Conservation (phyloP, 1,140 invertebrate species). For the Oscheius sp. region DNA sequence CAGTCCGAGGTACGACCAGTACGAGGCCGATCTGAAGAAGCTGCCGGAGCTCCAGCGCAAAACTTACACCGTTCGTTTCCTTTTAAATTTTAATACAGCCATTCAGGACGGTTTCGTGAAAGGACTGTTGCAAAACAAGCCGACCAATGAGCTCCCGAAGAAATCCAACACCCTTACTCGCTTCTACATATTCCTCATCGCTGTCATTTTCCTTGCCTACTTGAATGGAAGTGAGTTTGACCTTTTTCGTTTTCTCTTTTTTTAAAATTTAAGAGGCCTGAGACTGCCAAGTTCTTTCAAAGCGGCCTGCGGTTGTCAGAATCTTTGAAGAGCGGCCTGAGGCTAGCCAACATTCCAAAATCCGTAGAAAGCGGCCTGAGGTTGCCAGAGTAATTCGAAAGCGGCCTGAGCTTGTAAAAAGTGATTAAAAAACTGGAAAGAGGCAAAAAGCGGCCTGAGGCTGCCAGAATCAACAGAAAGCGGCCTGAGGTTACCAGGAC, state of each 20-base stretch:
- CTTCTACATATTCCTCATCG: slow-evolving; percentile 43
- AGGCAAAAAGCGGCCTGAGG: too few species aligned
- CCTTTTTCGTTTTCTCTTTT: background rate
- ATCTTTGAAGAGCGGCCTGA: too few species aligned
- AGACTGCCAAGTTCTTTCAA: too few species aligned
- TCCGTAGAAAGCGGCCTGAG: too few species aligned
- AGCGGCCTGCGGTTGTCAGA: too few species aligned
- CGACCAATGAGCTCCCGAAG: slow-evolving; percentile 4
- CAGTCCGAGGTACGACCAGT: slow-evolving; percentile 24
- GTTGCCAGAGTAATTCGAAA: too few species aligned
- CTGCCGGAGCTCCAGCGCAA: slow-evolving; percentile 41
- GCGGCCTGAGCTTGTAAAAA: too few species aligned
- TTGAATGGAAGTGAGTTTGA: slow-evolving; percentile 41
- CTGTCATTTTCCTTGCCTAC: slow-evolving; percentile 41
- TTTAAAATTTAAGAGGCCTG: too few species aligned
- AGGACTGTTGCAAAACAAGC: slow-evolving; percentile 32
- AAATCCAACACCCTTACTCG: slow-evolving; percentile 35
- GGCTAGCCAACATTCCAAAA: too few species aligned
- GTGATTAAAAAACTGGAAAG: too few species aligned
- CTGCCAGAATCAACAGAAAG: too few species aligned
- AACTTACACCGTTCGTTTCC: slow-evolving; percentile 27
- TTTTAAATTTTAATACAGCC: background rate
- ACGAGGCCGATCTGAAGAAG: slow-evolving; percentile 40
- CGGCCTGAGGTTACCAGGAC: too few species aligned
- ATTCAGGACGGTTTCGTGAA: slow-evolving; percentile 46